Base-by-base conservation (phyloP, 2,888 invertebrate species). In the Strigamia transsilvanica region DNA sequence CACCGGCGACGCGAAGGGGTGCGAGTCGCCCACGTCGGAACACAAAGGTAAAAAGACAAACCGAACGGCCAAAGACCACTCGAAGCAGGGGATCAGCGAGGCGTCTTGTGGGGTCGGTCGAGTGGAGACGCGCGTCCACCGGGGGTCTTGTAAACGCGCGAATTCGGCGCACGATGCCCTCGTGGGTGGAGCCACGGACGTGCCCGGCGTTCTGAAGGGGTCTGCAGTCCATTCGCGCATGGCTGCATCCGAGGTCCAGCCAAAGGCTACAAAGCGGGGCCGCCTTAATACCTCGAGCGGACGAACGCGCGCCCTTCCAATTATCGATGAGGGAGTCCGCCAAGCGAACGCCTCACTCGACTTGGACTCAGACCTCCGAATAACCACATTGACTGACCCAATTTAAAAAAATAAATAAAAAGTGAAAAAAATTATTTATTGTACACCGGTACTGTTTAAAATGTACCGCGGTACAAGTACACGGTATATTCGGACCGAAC, bases 151-250 rank as follows among this genome's bases (percentile, higher is more conserved):
- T 12, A 66, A 66, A 27, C 23, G 66, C 66, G 66, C 27, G 66
- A 66, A 66, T 66, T 66, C 66, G 66, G 66, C 66, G 66, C 66
- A 66, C 66, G 66, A 66, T 66, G 66, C 66, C 66, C 66, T 66
- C 66, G 15, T 66, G 66, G 66, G 66, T 66, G 66, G 66, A 66
- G 66, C 66, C 66, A 27, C 27, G 66, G 66, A 66, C 66, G 66
- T 66, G 66, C 66, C 66, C 66, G 66, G 66, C 83, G 84, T 78
- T 84, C 84, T 27, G 84, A 82, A 18, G 83, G 46, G 84, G 6
- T 83, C 84, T 9, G 80, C 83, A 51, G 9, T 84, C 83, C 66
- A 66, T 66, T 66, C 66, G 66, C 66, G 66, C 66, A 27, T 66
- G 66, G 27, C 23, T 66, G 66, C 27, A 27, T 66, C 66, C 66